A percentile compares a stretch with the other conserved stretches of the same genome.
phyloP scores from a whole-genome alignment of 2,888 invertebrate genomes.

The Chymomyza procnemis region DNA sequence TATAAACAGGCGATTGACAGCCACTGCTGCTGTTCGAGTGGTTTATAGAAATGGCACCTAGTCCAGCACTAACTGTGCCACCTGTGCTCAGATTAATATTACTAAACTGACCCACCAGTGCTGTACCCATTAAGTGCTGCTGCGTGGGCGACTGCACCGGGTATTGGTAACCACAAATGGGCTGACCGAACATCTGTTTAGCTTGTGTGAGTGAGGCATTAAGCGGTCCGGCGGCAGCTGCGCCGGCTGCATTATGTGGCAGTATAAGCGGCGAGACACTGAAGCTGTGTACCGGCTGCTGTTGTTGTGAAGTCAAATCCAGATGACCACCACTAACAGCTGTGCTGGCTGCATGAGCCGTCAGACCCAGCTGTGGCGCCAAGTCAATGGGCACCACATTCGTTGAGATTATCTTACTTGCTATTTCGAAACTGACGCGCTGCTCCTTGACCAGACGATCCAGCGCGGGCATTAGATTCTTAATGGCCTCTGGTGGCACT shows the following conservation, averaged over 20 bases:
- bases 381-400: constrained; percentile 80
- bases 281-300: constrained; percentile 77
- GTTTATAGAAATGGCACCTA: constrained; percentile 44
- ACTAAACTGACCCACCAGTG: constrained; percentile 69
- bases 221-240: constrained; percentile 38
- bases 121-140: constrained; percentile 37
- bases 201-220: constrained; percentile 54
- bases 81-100: constrained; percentile 46
- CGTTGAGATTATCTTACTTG: constrained; percentile 78
- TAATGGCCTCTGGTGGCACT: constrained; percentile 79
- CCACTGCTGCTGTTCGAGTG: constrained; percentile 72
- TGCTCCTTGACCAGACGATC: constrained; percentile 79
- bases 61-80: background rate
- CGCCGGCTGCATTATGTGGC: constrained; percentile 46
- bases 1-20: constrained; percentile 80
- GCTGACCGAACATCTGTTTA: constrained; percentile 65
- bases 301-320: constrained; percentile 66
- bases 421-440: constrained; percentile 77
- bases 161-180: constrained; percentile 57
- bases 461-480: constrained; percentile 78
- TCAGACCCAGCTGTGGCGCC: constrained; percentile 81
- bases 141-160: constrained; percentile 34
- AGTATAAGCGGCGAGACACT: constrained; percentile 76
- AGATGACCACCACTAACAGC: constrained; percentile 72
- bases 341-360: constrained; percentile 79